Evolutionary conservation across 2,113 vertebrate genomes (phyloP).

Genomic region (Zapornia atra): DNA sequence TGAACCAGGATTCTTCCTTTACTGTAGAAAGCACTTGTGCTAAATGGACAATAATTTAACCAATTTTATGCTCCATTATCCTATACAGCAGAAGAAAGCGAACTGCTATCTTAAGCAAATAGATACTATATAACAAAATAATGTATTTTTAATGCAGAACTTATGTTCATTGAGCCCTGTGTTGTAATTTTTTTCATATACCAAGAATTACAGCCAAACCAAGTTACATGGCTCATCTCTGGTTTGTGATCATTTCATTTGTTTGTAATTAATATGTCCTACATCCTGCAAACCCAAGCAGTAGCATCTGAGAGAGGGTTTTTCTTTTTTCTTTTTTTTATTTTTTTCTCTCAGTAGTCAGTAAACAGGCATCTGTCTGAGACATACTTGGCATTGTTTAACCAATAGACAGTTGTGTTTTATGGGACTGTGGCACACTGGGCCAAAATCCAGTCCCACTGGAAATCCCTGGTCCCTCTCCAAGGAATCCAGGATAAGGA

Average conservation of each 20-base stretch:
- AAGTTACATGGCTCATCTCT: conserved; percentile 27
- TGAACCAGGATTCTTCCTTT: background rate
- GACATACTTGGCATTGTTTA: conserved; percentile 41
- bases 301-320: background rate
- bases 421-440: conserved; percentile 27
- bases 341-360: background rate
- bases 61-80: background rate
- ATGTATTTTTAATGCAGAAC: background rate
- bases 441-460: conserved; percentile 50
- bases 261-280: conserved; percentile 34
- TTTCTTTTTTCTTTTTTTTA: background rate
- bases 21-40: background rate
- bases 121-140: background rate
- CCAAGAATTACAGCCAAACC: conserved; percentile 5
- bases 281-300: conserved; percentile 37
- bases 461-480: conserved; percentile 21
- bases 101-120: background rate
- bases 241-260: conserved; percentile 15
- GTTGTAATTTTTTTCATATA: background rate
- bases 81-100: background rate
- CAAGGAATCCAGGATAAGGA: conserved; percentile 32
- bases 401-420: conserved; percentile 54
- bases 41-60: background rate
- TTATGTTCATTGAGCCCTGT: background rate
- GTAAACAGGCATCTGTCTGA: conserved; percentile 52